Conservation (phyloP, 2,113 vertebrate species). For the Pedionomus torquatus region DNA sequence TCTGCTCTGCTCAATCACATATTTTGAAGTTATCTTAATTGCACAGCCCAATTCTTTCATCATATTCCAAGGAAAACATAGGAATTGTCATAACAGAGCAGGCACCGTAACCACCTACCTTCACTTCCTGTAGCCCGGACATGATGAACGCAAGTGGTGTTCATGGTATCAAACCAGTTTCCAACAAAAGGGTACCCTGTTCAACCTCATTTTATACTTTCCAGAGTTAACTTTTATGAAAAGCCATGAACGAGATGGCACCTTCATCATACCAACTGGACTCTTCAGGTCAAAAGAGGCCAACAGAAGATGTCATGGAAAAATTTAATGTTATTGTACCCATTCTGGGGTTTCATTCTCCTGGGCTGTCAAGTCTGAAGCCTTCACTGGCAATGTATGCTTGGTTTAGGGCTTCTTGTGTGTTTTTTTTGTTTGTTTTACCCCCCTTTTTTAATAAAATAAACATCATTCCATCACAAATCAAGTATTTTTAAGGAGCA, state of each 20-base stretch:
- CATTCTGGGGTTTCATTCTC: background rate
- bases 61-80: background rate
- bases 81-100: background rate
- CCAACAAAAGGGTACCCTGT: background rate
- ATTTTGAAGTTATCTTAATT: background rate
- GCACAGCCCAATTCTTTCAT: background rate
- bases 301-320: background rate
- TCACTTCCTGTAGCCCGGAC: background rate
- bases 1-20: background rate
- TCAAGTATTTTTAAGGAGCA: background rate
- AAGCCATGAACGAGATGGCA: background rate
- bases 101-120: background rate
- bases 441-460: background rate
- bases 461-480: background rate
- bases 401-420: background rate
- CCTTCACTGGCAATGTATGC: background rate
- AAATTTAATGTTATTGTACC: background rate
- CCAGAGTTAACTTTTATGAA: background rate
- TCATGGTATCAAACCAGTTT: background rate
- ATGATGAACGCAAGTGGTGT: accelerated
- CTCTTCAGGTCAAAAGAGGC: background rate
- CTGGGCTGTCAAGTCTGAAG: background rate
- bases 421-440: background rate
- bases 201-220: background rate
- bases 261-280: background rate